A percentile compares a stretch with the other conserved stretches of the same genome.
Evolutionary conservation across 37 sponge, comb jelly and placozoan genomes (phyloP).

Genomic region (Cliona cf. orientalis): DNA sequence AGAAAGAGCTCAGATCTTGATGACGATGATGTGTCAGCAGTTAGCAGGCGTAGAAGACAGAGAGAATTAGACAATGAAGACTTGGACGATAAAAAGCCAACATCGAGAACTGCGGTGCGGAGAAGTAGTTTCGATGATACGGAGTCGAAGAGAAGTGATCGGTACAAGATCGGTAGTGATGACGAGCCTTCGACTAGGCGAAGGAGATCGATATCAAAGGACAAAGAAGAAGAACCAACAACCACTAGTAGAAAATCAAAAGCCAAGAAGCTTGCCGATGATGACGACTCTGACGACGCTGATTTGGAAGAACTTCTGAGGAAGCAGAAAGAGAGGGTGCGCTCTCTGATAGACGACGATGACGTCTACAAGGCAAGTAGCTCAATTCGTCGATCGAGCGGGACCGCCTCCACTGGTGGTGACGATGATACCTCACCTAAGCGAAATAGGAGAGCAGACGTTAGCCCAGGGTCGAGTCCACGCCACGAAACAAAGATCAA

Average conservation of each 20-base stretch:
- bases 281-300: constrained; percentile 36
- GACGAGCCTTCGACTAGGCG: too few species aligned
- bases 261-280: background rate
- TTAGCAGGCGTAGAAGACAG: background rate
- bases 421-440: too few species aligned
- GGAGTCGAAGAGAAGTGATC: background rate
- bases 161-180: background rate
- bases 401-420: background rate
- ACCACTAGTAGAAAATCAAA: background rate
- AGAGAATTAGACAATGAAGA: background rate
- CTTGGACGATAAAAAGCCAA: background rate
- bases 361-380: background rate
- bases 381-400: background rate
- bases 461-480: background rate
- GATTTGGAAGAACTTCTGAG: constrained; percentile 30
- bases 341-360: background rate
- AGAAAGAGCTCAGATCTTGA: background rate
- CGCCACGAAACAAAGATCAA: background rate
- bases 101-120: background rate
- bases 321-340: constrained; percentile 26
- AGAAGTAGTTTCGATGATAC: background rate
- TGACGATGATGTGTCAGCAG: background rate
- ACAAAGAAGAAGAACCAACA: background rate
- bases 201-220: too few species aligned
- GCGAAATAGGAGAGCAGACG: background rate